phyloP scores from a whole-genome alignment of 30 jellyfish, hydroid and myxozoan species.

The Sanderia malayensis region DNA sequence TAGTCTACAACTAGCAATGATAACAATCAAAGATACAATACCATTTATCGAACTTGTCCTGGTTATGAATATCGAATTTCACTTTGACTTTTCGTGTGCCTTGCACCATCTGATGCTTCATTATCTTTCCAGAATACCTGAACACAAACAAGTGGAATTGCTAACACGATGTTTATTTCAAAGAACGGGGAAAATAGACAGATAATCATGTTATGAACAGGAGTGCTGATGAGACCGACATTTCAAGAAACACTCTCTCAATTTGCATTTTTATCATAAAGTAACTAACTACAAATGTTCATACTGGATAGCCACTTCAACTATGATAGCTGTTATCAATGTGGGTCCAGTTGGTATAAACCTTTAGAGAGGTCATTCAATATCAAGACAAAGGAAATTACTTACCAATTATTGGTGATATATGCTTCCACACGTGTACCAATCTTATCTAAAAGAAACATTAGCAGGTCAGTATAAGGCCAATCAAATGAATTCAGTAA shows the following conservation, averaged over 20 bases:
- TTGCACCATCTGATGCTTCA: slow-evolving; percentile 44
- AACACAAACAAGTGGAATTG: not conserved
- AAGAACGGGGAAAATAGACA: not conserved
- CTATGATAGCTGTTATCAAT: too few species aligned
- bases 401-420: slow-evolving; percentile 76
- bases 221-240: too few species aligned
- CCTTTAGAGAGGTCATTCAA: too few species aligned
- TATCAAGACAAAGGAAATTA: not conserved
- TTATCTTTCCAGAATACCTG: slow-evolving; percentile 90
- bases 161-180: not conserved
- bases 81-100: slow-evolving; percentile 67
- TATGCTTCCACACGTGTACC: slow-evolving; percentile 81
- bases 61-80: slow-evolving; percentile 76
- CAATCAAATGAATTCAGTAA: not conserved
- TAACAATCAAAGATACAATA: slow-evolving; percentile 24
- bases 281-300: too few species aligned
- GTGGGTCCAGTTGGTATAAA: too few species aligned
- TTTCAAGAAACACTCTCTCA: too few species aligned
- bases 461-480: not conserved
- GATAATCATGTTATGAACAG: too few species aligned
- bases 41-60: slow-evolving; percentile 95
- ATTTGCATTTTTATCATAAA: too few species aligned
- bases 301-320: too few species aligned
- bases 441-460: slow-evolving; percentile 45
- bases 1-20: too few species aligned